These are phyloP conservation scores for Dione vanillae DNA, from an alignment of 2,888 invertebrate genomes.

Conservation along the genomic window DNA sequence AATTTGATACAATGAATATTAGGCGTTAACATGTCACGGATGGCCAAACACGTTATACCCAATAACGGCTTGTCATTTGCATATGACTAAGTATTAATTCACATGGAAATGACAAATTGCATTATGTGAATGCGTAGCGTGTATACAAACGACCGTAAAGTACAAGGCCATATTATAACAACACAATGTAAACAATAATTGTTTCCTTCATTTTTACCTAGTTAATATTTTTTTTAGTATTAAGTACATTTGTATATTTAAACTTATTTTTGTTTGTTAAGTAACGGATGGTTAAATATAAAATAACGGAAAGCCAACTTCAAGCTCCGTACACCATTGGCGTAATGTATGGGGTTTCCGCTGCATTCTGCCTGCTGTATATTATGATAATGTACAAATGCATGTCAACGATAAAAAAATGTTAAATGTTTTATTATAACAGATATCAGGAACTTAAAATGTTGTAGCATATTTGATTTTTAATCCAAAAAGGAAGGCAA, in stretches of 20 bases:
- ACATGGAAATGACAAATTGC: conserved; percentile 36
- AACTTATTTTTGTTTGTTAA: not conserved
- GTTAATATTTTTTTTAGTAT: too few species aligned
- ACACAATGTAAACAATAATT: not conserved
- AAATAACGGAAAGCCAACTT: not conserved
- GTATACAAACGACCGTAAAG: conserved; percentile 9
- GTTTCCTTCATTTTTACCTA: not conserved
- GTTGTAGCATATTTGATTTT: too few species aligned
- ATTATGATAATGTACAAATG: too few species aligned
- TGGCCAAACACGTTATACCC: conserved; percentile 35
- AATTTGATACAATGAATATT: conserved; percentile 11
- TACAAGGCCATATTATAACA: conserved; percentile 1
- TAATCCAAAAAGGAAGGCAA: conserved; percentile 39
- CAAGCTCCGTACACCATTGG: not conserved
- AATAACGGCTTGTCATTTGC: conserved; percentile 39
- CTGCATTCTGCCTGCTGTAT: too few species aligned
- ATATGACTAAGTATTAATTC: conserved; percentile 38
- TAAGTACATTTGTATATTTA: not conserved
- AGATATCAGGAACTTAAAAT: too few species aligned
- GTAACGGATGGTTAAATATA: not conserved
- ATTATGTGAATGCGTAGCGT: conserved; percentile 18
- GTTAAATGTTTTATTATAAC: too few species aligned
- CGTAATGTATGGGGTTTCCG: not conserved
- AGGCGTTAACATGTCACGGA: conserved; percentile 27
- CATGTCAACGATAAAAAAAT: too few species aligned